Evolutionary conservation across 2,888 invertebrate genomes (phyloP).

Genomic region (Adelphocoris suturalis): DNA sequence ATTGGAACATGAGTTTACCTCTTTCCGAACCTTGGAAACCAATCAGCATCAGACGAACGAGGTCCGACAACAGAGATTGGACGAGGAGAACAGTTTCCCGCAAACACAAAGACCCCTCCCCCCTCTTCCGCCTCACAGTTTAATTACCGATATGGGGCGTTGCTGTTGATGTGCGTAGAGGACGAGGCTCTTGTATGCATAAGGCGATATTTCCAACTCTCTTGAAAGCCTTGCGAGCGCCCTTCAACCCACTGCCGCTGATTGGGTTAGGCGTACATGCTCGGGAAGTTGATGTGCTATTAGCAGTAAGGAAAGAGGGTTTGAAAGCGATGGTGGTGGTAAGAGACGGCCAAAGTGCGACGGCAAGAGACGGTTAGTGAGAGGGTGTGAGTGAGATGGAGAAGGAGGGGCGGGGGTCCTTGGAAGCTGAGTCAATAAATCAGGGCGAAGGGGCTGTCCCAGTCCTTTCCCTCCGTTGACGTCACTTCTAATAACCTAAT

Average conservation of each 20-base stretch:
- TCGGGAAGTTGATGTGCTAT: conserved; percentile 63
- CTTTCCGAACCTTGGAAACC: too few species aligned
- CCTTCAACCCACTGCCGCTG: conserved; percentile 22
- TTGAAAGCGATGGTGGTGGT: conserved; percentile 46
- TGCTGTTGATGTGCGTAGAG: not conserved
- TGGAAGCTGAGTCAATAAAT: conserved; percentile 34
- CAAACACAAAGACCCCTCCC: too few species aligned
- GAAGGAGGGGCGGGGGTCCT: not conserved
- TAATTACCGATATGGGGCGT: conserved; percentile 50
- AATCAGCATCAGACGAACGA: too few species aligned
- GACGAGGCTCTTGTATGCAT: conserved; percentile 8
- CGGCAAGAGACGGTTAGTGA: too few species aligned
- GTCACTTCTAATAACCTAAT: conserved; percentile 42
- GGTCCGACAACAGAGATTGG: too few species aligned
- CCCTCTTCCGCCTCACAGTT: not conserved
- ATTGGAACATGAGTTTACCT: too few species aligned
- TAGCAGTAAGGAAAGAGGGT: conserved; percentile 54
- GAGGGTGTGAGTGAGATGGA: too few species aligned
- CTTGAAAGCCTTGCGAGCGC: conserved; percentile 28
- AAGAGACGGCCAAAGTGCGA: conserved; percentile 1
- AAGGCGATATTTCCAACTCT: conserved; percentile 56
- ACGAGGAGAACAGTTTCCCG: too few species aligned
- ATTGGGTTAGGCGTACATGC: conserved; percentile 63
- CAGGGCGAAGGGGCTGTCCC: not conserved
- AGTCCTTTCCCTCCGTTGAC: conserved; percentile 1